phyloP scores from a whole-genome alignment of 2,888 invertebrate species.

The Cabera pusaria region DNA sequence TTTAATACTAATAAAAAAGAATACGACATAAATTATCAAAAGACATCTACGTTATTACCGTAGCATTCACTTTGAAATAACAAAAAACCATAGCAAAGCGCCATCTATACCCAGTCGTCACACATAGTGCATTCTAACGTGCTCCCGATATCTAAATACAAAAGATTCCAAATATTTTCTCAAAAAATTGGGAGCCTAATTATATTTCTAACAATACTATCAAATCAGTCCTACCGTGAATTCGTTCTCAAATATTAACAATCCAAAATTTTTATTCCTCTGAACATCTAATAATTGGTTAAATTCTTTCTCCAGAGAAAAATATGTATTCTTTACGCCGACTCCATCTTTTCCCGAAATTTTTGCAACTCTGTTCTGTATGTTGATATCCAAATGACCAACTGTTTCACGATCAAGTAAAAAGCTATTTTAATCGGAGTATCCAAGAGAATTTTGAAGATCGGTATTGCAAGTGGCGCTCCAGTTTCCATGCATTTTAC shows the following conservation, averaged over 20 bases:
- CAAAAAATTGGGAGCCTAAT: conserved; percentile 13
- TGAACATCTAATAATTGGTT: conserved; percentile 9
- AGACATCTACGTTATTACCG: too few relatives aligned
- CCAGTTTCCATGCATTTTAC: neutral
- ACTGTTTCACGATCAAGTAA: neutral
- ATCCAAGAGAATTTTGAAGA: too few relatives aligned
- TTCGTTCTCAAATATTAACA: conserved; percentile 16
- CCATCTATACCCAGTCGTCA: conserved; percentile 20
- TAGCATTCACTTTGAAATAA: too few relatives aligned
- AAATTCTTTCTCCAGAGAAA: conserved; percentile 20
- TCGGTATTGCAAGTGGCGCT: neutral
- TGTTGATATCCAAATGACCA: conserved; percentile 18
- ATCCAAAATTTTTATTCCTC: neutral
- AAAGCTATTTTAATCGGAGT: too few relatives aligned
- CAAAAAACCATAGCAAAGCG: too few relatives aligned
- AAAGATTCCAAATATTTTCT: conserved; percentile 7
- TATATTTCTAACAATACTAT: conserved; percentile 24
- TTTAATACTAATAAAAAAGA: too few relatives aligned
- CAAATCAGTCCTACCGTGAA: conserved; percentile 30
- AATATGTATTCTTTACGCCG: conserved; percentile 22
- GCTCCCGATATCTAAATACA: conserved; percentile 3
- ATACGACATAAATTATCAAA: too few relatives aligned
- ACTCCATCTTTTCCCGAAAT: conserved; percentile 28
- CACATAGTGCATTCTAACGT: conserved; percentile 2
- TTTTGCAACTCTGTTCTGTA: conserved; percentile 8